phyloP scores from a whole-genome alignment of 1,140 invertebrate genomes.

The Brachionus koreanus region DNA sequence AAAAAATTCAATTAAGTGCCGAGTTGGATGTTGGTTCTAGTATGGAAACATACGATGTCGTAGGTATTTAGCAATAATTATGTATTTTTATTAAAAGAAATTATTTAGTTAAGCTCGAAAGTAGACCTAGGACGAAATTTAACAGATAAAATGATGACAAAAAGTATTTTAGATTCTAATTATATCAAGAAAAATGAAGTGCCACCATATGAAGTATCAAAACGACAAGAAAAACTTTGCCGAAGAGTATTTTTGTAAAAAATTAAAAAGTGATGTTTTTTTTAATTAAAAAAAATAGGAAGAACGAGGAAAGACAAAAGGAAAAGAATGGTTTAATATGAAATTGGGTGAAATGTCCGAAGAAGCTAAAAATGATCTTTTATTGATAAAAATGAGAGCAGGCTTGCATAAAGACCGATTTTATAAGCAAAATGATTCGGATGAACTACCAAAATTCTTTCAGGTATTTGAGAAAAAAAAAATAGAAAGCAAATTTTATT shows the following conservation, averaged over 20 bases:
- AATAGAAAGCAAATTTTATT: neutral
- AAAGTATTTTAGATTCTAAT: conserved; percentile 31
- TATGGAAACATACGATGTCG: conserved; percentile 20
- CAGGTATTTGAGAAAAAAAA: conserved; percentile 66
- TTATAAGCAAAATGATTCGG: conserved; percentile 84
- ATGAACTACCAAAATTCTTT: conserved; percentile 81
- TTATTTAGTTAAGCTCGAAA: conserved; percentile 23
- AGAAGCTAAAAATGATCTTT: conserved; percentile 77
- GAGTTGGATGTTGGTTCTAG: neutral
- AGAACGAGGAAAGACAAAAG: conserved; percentile 64
- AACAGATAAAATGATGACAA: neutral
- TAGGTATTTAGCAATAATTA: neutral
- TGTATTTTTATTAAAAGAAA: neutral
- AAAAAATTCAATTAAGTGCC: conserved; percentile 19
- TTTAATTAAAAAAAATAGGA: neutral
- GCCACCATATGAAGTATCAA: conserved; percentile 5
- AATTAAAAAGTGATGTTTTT: neutral
- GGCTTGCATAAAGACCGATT: conserved; percentile 84
- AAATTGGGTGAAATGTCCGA: conserved; percentile 79
- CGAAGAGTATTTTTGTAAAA: neutral
- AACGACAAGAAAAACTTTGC: neutral
- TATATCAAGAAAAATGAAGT: conserved; percentile 12
- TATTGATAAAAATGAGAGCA: conserved; percentile 84
- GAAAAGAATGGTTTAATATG: conserved; percentile 79
- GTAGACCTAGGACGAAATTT: neutral